These are phyloP conservation scores for Lepus europaeus DNA, from an alignment of 2,113 vertebrate species.

Conservation along the genomic window DNA sequence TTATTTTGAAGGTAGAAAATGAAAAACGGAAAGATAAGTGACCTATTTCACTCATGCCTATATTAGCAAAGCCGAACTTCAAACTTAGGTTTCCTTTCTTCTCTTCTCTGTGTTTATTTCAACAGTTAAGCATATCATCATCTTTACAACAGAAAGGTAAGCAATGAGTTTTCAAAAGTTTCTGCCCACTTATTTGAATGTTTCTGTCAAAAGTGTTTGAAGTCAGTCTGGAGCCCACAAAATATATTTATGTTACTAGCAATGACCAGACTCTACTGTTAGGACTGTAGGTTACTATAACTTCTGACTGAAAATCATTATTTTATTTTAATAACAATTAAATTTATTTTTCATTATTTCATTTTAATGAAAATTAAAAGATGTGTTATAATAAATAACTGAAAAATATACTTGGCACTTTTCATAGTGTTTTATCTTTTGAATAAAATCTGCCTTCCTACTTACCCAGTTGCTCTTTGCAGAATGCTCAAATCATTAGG, in stretches of 20 bases:
- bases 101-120: neutral
- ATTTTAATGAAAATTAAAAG: conserved; percentile 49
- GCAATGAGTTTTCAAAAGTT: neutral
- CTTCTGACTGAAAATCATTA: neutral
- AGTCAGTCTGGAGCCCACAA: neutral
- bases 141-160: neutral
- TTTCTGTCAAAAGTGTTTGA: conserved; percentile 19
- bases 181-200: neutral
- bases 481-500: conserved; percentile 7
- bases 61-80: neutral
- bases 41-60: neutral
- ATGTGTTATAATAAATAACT: neutral
- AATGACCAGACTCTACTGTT: neutral
- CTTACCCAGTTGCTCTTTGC: conserved; percentile 21
- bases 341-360: neutral
- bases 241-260: neutral
- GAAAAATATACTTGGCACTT: neutral
- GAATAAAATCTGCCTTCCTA: conserved; percentile 21
- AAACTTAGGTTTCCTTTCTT: neutral
- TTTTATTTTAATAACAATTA: conserved; percentile 25
- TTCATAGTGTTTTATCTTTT: neutral
- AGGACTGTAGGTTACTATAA: neutral
- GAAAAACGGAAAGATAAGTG: neutral
- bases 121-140: neutral
- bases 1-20: neutral